Base-by-base conservation (phyloP, 2,888 invertebrate species). In the Cheilosia impressa region DNA sequence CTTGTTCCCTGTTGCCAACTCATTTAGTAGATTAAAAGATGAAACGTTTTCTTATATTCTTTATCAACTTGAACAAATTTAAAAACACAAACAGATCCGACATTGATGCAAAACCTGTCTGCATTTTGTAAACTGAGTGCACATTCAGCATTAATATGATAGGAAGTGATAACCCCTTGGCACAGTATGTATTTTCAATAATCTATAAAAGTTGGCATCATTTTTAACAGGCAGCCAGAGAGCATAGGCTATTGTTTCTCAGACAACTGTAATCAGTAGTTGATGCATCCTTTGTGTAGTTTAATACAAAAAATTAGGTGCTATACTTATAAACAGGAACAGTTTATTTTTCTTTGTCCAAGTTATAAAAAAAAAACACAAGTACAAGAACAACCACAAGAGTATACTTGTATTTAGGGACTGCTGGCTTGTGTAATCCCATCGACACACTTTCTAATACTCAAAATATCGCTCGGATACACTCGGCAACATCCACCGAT, bases 401-500 rank as follows among this genome's bases (percentile, higher is more conserved):
- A 58, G 19, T 52, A 43, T 24, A 68, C 58, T 58, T 66, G 41
- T 27, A 27, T 41, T 77, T 69, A 69, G 45, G 27, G 43, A 77
- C 45, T 38, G 38, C 53, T 31, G 31, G 41, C 4, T n/a, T 78
- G 47, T n/a, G 13, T 1, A 5, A 81, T 38, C 52, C 87, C 87
- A 87, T 91, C 91, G 72, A 91, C 88, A 60, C 88, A 88, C 89
- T 94, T 94, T 81, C 95, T 93, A 89, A 97, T 96, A 88, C 95
- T 94, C 15, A 93, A 93, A 62, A 98, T 95, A 90, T 98, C 97
- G 0, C 95, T 94, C 5, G 97, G 96, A 89, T 95, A 95, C 0
- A 97, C 96, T 87, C 97, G 94, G 91, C 98, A 98, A 90, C 98
- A 98, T 0, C 98, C 98, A 53, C 98, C 98, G 27, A 98, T 94